Evolutionary conservation across 2,113 vertebrate genomes (phyloP).

Genomic region (Gyps fulvus): DNA sequence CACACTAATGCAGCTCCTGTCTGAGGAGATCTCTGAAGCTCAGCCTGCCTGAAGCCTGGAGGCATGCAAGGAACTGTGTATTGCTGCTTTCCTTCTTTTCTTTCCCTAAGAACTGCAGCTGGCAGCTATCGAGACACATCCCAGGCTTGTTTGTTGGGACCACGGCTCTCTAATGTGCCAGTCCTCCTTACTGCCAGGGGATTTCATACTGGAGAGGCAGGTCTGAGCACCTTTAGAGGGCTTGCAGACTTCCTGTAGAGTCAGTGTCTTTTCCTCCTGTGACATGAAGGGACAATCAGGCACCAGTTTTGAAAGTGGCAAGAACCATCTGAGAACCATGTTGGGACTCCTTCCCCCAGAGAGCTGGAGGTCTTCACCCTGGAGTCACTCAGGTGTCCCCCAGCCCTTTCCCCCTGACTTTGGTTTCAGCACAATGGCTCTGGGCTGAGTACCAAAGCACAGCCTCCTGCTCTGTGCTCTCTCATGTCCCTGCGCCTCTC

Average conservation of each 20-base stretch:
- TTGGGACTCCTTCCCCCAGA: neutral
- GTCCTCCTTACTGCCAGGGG: neutral
- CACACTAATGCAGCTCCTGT: neutral
- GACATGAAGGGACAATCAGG: neutral
- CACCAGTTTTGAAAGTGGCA: neutral
- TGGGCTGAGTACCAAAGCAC: neutral
- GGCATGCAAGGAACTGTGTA: accelerated
- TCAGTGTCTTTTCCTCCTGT: neutral
- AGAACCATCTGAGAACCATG: neutral
- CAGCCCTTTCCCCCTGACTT: neutral
- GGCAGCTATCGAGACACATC: neutral
- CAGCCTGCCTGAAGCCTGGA: neutral
- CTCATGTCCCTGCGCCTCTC: neutral
- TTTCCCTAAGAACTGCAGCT: neutral
- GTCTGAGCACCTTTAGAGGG: neutral
- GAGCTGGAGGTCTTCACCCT: neutral
- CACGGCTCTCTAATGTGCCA: neutral
- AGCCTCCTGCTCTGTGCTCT: neutral
- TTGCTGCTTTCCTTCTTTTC: neutral
- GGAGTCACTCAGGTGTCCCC: neutral
- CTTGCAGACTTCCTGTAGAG: neutral
- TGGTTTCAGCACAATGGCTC: neutral
- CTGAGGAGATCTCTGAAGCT: neutral
- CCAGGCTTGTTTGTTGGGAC: neutral
- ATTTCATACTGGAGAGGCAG: accelerated